Percentiles rank a stretch among this genome's conserved stretches.
Evolutionary conservation across 2,113 vertebrate genomes (phyloP).

Genomic region (Phodopus roborovskii): DNA sequence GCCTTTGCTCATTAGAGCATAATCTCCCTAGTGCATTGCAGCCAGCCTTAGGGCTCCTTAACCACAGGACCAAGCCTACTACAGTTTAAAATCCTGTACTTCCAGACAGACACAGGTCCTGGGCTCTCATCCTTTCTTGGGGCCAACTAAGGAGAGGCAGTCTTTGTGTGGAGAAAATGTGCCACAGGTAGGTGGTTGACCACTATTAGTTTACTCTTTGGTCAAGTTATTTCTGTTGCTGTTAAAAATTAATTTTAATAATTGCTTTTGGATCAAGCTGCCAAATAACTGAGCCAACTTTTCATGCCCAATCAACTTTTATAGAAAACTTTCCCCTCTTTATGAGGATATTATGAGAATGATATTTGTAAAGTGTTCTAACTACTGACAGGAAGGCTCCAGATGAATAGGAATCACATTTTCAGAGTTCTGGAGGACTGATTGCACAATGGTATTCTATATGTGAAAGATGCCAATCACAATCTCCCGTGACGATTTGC

Average conservation of each 20-base stretch:
- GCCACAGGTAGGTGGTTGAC: conserved; percentile 40
- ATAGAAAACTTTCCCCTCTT: conserved; percentile 66
- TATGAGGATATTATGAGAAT: conserved; percentile 70
- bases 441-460: neutral
- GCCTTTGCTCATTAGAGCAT: conserved; percentile 16
- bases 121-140: neutral
- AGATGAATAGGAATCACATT: conserved; percentile 33
- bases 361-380: conserved; percentile 69
- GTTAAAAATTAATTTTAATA: conserved; percentile 83
- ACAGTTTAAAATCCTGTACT: neutral
- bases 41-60: conserved; percentile 1
- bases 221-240: conserved; percentile 76
- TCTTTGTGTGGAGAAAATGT: conserved; percentile 48
- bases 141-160: conserved; percentile 6
- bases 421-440: conserved; percentile 48
- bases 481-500: neutral
- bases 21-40: neutral
- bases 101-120: neutral
- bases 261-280: conserved; percentile 75
- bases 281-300: conserved; percentile 64
- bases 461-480: conserved; percentile 3
- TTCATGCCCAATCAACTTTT: conserved; percentile 75
- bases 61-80: neutral
- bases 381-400: conserved; percentile 22
- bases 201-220: conserved; percentile 68